Evolutionary conservation across 2,888 invertebrate species (phyloP), one percentile per base, ranked within the genome.

Genomic region (Cinara cedri): DNA sequence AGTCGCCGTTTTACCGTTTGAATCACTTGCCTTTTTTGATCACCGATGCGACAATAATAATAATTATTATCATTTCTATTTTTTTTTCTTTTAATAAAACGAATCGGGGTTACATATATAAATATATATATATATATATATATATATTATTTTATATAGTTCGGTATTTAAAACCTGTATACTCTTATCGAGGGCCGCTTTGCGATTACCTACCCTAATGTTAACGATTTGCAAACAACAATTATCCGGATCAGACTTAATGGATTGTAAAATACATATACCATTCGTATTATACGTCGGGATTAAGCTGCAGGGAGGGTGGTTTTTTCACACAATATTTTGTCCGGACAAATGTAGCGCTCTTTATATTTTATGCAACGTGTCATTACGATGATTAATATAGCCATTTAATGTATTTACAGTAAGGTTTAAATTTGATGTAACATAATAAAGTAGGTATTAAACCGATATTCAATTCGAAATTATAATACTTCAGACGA

Each of bases 241-340:
- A 78, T 78, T 60, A 78, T 78, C 76, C 68, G 76, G 76, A 78
- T 78, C 42, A 78, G 16, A 60, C 24, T 68, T 78, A 78, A 78
- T 78, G 76, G 76, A 60, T 49, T 34, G 76, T 68, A 44, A 68
- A 78, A 57, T 49, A 76, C 55, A 68, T 14, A 49, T 14, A 49
- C 24, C n/a, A 21, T 68, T 57, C 19, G 54, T 57, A 54, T 57
- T 10, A 13, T 10, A n/a, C 16, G 4, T 44, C 14, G 26, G 65
- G 76, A 76, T 76, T 76, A 51, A 34, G n/a, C 34, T 1, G 13
- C 34, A 19, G 21, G 16, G 34, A 76, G 76, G 76, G 76, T 78
- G 19, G 19, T 49, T 78, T 70, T 78, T 57, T 8, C 2, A 1
- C 24, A 8, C 3, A 55, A 68, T 8, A 8, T 46, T 46, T 46